phyloP scores from a whole-genome alignment of 2,888 invertebrate species.

The Napeogenes sylphis region DNA sequence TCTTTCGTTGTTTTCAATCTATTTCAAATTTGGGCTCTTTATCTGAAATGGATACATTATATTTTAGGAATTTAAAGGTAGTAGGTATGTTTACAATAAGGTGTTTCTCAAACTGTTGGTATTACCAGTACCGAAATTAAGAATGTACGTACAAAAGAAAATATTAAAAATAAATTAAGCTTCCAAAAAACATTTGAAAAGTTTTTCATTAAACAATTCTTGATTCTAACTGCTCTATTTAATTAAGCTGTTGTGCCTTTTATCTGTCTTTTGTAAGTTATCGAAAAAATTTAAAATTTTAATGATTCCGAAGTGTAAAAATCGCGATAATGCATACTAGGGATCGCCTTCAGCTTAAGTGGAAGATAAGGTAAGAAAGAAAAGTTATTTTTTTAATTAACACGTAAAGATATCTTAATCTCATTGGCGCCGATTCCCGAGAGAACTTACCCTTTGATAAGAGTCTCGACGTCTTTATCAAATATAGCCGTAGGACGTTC shows the following conservation, averaged over 20 bases:
- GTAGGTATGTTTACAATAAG: too few relatives aligned
- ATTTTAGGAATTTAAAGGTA: constrained; percentile 23
- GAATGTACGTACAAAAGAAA: too few relatives aligned
- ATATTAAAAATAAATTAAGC: too few relatives aligned
- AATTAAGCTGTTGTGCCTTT: constrained; percentile 8
- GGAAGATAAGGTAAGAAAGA: constrained; percentile 64
- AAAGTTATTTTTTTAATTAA: constrained; percentile 73
- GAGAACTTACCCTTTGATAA: constrained; percentile 69
- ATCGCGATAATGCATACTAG: constrained; percentile 58
- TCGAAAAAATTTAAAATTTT: constrained; percentile 45
- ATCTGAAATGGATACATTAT: constrained; percentile 13
- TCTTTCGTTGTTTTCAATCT: constrained; percentile 44
- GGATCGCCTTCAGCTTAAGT: constrained; percentile 63
- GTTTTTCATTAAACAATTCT: too few relatives aligned
- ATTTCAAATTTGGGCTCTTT: neutral
- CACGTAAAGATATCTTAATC: constrained; percentile 76
- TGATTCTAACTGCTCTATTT: neutral
- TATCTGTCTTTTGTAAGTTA: constrained; percentile 24
- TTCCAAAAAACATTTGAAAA: too few relatives aligned
- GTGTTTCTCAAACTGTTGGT: too few relatives aligned
- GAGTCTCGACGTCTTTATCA: constrained; percentile 64
- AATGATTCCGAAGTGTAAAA: constrained; percentile 65
- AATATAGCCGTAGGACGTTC: constrained; percentile 53
- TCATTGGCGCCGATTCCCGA: constrained; percentile 72
- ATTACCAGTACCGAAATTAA: too few relatives aligned